phyloP scores from a whole-genome alignment of 1,140 invertebrate species.

The Pemphigus obesinymphae region DNA sequence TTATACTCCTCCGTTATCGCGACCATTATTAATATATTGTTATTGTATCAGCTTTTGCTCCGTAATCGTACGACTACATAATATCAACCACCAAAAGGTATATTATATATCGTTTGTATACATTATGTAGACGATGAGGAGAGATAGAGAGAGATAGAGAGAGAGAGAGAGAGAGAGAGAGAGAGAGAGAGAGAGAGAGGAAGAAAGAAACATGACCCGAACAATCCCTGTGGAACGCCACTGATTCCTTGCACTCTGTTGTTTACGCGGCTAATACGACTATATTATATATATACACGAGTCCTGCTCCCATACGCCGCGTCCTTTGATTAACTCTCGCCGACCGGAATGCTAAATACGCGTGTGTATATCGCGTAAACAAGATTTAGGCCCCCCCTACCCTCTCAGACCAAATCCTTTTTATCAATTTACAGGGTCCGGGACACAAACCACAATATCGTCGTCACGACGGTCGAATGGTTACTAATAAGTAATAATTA shows the following conservation, averaged over 20 bases:
- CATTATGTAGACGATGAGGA: too few relatives aligned
- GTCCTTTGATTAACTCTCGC: slow-evolving; percentile 15
- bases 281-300: neutral
- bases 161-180: too few relatives aligned
- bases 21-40: slow-evolving; percentile 17
- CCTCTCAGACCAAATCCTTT: too few relatives aligned
- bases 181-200: too few relatives aligned
- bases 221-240: neutral
- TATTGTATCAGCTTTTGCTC: neutral
- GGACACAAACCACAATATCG: neutral
- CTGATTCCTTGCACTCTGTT: neutral
- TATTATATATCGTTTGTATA: neutral
- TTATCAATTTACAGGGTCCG: neutral
- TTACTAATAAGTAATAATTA: too few relatives aligned
- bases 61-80: neutral
- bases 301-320: neutral
- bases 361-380: neutral
- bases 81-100: slow-evolving; percentile 1
- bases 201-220: neutral
- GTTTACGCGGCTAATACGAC: too few relatives aligned
- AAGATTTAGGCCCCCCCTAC: neutral
- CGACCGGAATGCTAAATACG: slow-evolving; percentile 22
- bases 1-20: slow-evolving; percentile 22
- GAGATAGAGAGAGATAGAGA: too few relatives aligned
- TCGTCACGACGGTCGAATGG: too few relatives aligned